Conservation (phyloP, 2,888 invertebrate species). For the Pantelozetes paolii region DNA sequence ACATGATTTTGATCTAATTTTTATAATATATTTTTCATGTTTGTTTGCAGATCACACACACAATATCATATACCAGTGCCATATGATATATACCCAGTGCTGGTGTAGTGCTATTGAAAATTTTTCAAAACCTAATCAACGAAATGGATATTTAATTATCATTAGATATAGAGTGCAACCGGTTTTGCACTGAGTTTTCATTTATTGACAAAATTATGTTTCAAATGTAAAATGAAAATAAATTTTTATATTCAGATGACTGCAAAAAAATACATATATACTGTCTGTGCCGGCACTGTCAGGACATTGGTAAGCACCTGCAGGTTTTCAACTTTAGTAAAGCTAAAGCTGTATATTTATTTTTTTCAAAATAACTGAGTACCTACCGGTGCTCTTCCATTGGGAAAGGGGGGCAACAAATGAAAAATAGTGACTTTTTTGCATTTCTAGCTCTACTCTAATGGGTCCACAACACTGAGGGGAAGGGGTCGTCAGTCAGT, state of each 20-base stretch:
- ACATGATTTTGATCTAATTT: slow-evolving; percentile 6
- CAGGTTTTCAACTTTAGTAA: not conserved
- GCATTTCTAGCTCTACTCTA: not conserved
- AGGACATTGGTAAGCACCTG: not conserved
- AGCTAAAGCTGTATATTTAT: not conserved
- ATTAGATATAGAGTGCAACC: not conserved
- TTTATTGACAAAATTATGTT: too few species aligned
- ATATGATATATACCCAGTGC: not conserved
- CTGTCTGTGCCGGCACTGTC: not conserved
- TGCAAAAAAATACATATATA: not conserved
- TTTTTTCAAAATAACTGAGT: not conserved
- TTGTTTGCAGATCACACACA: too few species aligned
- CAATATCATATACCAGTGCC: too few species aligned
- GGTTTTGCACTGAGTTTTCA: not conserved
- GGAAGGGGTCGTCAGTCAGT: too few species aligned
- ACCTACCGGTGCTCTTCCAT: too few species aligned
- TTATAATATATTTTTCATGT: not conserved
- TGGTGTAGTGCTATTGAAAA: not conserved
- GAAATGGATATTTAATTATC: slow-evolving; percentile 10
- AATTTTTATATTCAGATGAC: slow-evolving; percentile 1
- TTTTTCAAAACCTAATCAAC: not conserved
- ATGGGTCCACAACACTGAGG: too few species aligned
- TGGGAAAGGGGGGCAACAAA: not conserved
- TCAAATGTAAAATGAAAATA: slow-evolving; percentile 1
- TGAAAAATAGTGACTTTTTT: not conserved